Evolutionary conservation across 2,888 invertebrate genomes (phyloP).

Genomic region (Minunthozetes semirufus): DNA sequence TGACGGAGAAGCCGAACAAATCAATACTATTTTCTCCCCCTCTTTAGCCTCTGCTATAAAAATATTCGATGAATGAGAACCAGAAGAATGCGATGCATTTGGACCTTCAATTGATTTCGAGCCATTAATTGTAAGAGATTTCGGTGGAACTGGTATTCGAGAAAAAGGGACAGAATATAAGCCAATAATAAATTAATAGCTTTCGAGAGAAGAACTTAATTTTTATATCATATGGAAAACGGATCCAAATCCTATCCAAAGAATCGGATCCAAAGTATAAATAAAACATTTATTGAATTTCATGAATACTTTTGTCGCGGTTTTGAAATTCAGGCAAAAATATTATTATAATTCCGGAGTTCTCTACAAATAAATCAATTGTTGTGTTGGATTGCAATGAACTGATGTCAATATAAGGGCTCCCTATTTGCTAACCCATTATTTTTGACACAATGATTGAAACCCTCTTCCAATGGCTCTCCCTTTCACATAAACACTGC

Average conservation of each 20-base stretch:
- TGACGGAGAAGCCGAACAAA: constrained; percentile 41
- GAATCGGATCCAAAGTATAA: too few relatives aligned
- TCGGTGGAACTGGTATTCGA: constrained; percentile 39
- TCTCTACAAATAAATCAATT: background rate
- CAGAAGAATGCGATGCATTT: constrained; percentile 32
- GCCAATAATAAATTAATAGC: too few relatives aligned
- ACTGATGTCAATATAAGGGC: background rate
- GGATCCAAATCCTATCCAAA: too few relatives aligned
- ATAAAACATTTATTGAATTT: too few relatives aligned
- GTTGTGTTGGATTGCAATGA: background rate
- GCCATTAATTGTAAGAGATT: constrained; percentile 38
- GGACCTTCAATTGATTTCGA: constrained; percentile 23
- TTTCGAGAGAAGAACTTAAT: too few relatives aligned
- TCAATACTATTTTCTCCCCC: constrained; percentile 41
- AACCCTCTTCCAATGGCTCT: background rate
- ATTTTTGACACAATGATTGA: constrained; percentile 9
- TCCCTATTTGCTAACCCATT: background rate
- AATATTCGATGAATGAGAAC: constrained; percentile 36
- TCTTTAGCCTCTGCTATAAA: constrained; percentile 42
- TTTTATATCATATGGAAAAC: too few relatives aligned
- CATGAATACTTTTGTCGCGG: too few relatives aligned
- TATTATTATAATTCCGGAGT: background rate
- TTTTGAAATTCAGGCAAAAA: background rate
- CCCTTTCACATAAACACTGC: background rate
- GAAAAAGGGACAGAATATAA: background rate